These are phyloP conservation scores for Shinisaurus crocodilurus DNA, from an alignment of 2,113 vertebrate species.

Conservation along the genomic window DNA sequence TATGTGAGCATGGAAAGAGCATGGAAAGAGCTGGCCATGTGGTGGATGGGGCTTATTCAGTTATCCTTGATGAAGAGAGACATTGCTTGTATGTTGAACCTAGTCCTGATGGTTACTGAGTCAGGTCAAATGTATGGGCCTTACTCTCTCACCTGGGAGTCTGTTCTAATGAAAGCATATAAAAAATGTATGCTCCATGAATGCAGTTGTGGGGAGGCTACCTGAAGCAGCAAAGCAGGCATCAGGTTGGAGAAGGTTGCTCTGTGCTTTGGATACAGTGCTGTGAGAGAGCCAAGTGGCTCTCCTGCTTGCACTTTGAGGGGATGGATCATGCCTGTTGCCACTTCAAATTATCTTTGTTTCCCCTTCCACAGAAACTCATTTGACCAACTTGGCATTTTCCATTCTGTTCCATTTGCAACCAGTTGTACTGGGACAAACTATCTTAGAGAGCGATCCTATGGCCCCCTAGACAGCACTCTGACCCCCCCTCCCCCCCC, in stretches of 20 bases:
- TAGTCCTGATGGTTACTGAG: not conserved
- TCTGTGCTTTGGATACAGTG: too few relatives aligned
- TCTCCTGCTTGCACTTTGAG: too few relatives aligned
- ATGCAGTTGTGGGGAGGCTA: not conserved
- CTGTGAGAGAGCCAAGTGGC: too few relatives aligned
- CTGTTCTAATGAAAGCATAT: not conserved
- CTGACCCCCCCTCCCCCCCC: too few relatives aligned
- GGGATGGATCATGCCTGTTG: too few relatives aligned
- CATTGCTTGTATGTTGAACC: not conserved
- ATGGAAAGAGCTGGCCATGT: too few relatives aligned
- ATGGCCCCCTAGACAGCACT: too few relatives aligned
- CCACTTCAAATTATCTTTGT: not conserved
- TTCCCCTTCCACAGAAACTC: not conserved
- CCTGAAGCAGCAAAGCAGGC: too few relatives aligned
- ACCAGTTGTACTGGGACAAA: not conserved
- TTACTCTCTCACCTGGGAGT: not conserved
- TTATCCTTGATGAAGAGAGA: not conserved
- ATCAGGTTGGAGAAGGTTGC: too few relatives aligned
- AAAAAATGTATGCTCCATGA: not conserved
- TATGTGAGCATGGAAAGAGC: not conserved
- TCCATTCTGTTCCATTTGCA: not conserved
- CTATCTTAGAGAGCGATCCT: not conserved
- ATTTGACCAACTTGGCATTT: not conserved
- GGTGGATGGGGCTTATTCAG: too few relatives aligned
- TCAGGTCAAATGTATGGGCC: too few relatives aligned